Evolutionary conservation across 2,888 invertebrate species (phyloP), one percentile per base, ranked within the genome.

Genomic region (Protonemura montana): DNA sequence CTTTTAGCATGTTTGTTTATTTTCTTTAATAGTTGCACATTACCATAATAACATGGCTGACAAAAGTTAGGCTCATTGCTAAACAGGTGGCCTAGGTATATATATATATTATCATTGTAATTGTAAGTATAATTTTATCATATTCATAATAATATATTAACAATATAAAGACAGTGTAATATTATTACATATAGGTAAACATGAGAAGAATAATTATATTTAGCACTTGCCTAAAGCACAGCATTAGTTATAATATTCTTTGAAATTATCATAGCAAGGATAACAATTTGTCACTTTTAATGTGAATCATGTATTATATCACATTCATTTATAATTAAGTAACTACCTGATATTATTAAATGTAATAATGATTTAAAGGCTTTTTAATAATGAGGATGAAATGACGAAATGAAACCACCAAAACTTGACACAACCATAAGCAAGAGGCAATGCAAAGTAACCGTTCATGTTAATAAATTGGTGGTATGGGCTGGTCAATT

Each of bases 21-120:
- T 81, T 29, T 81, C 28, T 28, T 81, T 81, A 81, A 81, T 81
- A 81, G 30, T 81, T 81, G 81, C 81, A 81, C 6, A 80, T 16
- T 6, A 30, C 81, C 28, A 81, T 28, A 28, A 81, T 81, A 81
- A 30, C n/a, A 81, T 28, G 59, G 59, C 59, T 59, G 13, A 59
- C 21, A 59, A 59, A 59, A 59, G 59, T 59, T 59, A 59, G 59
- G 59, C 59, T 59, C 59, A 10, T 59, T 59, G 13, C 59, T 59
- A 59, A 21, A 7, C 13, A 41, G 59, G 35, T 35, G 21, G 21
- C 59, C 59, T 7, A n/a, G n/a, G n/a, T n/a, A n/a, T n/a, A n/a
- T n/a, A n/a, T n/a, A n/a, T n/a, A n/a, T n/a, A 59, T 10, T 59
- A 59, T 59, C 59, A 21, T 59, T 3, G 59, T 59, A 59, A n/a